A percentile compares a stretch with the other conserved stretches of the same genome.
phyloP scores from a whole-genome alignment of 2,888 invertebrate genomes.

The Lasioglossum marginatum region DNA sequence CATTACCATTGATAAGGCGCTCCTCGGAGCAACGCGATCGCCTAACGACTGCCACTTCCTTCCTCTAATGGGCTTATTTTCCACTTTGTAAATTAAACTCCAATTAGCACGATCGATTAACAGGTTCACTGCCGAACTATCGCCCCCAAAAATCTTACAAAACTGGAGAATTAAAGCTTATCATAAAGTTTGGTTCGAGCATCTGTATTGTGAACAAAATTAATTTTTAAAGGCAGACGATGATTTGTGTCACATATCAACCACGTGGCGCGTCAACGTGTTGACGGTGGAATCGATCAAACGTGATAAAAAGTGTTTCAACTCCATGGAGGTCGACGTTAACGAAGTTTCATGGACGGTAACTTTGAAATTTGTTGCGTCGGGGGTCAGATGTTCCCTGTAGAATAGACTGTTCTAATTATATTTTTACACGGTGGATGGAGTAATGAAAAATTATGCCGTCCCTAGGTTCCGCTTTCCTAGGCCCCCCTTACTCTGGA shows the following conservation, averaged over 20 bases:
- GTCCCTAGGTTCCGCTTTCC: too few relatives aligned
- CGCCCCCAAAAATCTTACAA: too few relatives aligned
- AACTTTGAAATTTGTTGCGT: conserved; percentile 17
- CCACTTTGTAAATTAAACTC: conserved; percentile 5
- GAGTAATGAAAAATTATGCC: background rate
- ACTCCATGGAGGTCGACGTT: background rate
- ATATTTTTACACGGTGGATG: background rate
- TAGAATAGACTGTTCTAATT: background rate
- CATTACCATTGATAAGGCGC: conserved; percentile 17
- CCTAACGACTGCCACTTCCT: background rate
- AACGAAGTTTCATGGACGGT: conserved; percentile 1
- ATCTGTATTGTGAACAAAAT: too few relatives aligned
- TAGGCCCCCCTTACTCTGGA: too few relatives aligned
- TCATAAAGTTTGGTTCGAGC: too few relatives aligned
- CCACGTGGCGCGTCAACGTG: too few relatives aligned
- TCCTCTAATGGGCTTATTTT: background rate
- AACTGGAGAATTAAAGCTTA: too few relatives aligned
- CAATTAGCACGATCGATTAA: conserved; percentile 14
- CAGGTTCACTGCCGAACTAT: too few relatives aligned
- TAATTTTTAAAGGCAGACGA: too few relatives aligned
- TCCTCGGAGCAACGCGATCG: background rate
- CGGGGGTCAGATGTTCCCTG: background rate
- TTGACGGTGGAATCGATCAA: background rate
- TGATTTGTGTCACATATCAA: too few relatives aligned
- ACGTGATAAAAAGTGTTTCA: background rate